phyloP scores from a whole-genome alignment of 92 coral and sea anemone genomes.

The Virgularia gustaviana region DNA sequence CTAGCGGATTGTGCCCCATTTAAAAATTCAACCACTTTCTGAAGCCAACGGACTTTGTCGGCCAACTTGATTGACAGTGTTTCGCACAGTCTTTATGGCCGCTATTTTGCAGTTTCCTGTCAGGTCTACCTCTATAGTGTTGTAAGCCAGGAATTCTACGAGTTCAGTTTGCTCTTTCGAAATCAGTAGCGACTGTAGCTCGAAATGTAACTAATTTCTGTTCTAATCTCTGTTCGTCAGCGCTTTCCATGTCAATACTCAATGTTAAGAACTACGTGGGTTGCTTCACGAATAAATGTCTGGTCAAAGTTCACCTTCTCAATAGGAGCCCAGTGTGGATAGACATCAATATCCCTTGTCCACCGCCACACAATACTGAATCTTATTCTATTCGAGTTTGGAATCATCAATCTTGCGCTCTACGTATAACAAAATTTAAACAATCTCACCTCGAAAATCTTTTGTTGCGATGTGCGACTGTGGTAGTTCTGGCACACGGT shows the following conservation, averaged over 20 bases:
- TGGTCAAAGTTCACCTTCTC: too few relatives aligned
- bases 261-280: not conserved
- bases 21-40: not conserved
- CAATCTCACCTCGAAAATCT: not conserved
- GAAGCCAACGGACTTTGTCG: constrained; percentile 12
- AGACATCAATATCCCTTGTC: too few relatives aligned
- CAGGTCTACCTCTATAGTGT: not conserved
- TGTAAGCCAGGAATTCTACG: not conserved
- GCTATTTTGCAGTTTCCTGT: constrained; percentile 13
- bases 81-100: not conserved
- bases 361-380: not conserved
- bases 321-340: too few relatives aligned
- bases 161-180: not conserved
- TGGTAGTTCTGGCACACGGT: too few relatives aligned
- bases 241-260: not conserved
- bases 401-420: not conserved
- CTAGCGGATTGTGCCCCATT: not conserved
- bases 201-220: constrained; percentile 18
- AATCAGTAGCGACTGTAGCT: constrained; percentile 6
- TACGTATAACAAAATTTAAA: not conserved
- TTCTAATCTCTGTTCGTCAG: not conserved
- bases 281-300: not conserved
- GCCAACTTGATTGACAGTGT: constrained; percentile 7
- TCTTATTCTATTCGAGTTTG: not conserved
- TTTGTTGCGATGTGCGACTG: too few relatives aligned